A percentile compares a stretch with the other conserved stretches of the same genome.
Evolutionary conservation across 2,113 vertebrate species (phyloP).

Genomic region (Saccopteryx bilineata): DNA sequence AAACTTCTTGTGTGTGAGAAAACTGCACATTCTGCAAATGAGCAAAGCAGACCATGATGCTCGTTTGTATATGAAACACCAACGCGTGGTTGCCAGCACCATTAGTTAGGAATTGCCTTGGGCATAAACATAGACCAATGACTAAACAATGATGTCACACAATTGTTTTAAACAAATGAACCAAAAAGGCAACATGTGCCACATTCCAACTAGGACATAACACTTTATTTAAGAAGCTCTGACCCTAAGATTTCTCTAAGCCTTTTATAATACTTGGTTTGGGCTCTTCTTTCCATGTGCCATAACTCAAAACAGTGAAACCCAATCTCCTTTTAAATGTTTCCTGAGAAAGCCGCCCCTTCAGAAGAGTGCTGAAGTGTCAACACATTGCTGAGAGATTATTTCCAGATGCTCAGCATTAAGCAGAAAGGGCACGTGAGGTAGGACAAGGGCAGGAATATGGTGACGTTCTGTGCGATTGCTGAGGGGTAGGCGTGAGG

Average conservation of each 20-base stretch:
- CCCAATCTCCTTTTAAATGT: conserved; percentile 67
- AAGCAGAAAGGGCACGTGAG: neutral
- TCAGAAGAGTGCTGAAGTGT: conserved; percentile 54
- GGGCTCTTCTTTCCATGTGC: conserved; percentile 32
- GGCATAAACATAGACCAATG: conserved; percentile 78
- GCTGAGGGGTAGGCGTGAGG: neutral
- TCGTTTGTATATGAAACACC: neutral
- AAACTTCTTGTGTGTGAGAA: neutral
- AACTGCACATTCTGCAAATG: neutral
- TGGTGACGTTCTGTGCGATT: rapidly evolving
- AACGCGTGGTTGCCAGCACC: neutral
- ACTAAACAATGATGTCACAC: conserved; percentile 74
- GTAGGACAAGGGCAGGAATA: neutral
- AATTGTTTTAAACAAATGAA: conserved; percentile 78
- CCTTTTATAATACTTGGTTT: conserved; percentile 58
- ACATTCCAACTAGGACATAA: conserved; percentile 78
- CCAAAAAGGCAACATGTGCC: conserved; percentile 64
- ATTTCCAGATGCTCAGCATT: conserved; percentile 59
- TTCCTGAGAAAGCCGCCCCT: conserved; percentile 72
- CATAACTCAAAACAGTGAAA: conserved; percentile 78
- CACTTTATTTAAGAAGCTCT: conserved; percentile 64
- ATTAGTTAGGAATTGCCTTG: conserved; percentile 60
- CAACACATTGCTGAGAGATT: conserved; percentile 35
- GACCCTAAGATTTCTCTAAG: conserved; percentile 64
- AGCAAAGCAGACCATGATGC: neutral